These are phyloP conservation scores for Rotaria socialis DNA, from an alignment of 2,888 invertebrate species.

Conservation along the genomic window DNA sequence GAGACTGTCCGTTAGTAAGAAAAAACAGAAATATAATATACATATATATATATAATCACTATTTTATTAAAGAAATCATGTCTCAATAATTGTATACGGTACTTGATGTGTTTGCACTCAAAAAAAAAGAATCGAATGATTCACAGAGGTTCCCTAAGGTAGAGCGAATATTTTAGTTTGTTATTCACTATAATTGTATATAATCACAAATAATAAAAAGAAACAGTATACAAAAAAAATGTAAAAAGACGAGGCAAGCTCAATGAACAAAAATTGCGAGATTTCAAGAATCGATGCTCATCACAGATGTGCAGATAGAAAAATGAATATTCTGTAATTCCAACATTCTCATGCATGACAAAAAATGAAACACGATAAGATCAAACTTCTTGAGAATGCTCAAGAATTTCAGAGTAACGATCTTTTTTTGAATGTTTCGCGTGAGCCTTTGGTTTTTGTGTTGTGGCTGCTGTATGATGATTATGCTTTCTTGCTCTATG, in stretches of 20 bases:
- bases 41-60: too few species aligned
- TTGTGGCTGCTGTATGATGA: neutral
- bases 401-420: neutral
- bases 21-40: too few species aligned
- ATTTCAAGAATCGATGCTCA: neutral
- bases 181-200: neutral
- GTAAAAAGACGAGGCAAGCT: neutral
- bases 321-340: neutral
- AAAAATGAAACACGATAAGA: neutral
- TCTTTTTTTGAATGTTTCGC: neutral
- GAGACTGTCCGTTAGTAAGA: too few species aligned
- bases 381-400: neutral
- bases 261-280: neutral
- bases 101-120: too few species aligned
- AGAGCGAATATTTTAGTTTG: too few species aligned
- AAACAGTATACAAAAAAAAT: neutral
- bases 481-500: neutral
- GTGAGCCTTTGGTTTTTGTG: neutral
- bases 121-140: too few species aligned
- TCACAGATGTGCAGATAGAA: neutral
- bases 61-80: too few species aligned
- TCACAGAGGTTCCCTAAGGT: too few species aligned
- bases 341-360: neutral
- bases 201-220: neutral
- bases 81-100: too few species aligned